Evolutionary conservation across 2,888 invertebrate species (phyloP).

Genomic region (Vandiemenella viatica): DNA sequence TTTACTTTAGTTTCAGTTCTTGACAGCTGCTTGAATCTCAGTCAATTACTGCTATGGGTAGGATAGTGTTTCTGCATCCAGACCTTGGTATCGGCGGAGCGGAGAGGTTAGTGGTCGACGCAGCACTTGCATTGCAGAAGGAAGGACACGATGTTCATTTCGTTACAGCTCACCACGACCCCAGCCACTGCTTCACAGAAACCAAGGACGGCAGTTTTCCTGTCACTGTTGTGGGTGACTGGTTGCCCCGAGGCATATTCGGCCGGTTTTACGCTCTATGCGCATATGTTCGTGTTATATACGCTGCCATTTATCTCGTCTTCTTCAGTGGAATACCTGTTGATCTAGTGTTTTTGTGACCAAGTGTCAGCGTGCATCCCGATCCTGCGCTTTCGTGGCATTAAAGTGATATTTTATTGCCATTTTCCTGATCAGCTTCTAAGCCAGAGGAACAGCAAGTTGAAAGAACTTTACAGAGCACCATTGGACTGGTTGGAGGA

Average conservation of each 20-base stretch:
- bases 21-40: too few species aligned
- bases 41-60: constrained; percentile 29
- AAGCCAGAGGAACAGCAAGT: constrained; percentile 51
- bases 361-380: constrained; percentile 87
- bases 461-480: constrained; percentile 70
- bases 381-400: constrained; percentile 50
- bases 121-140: constrained; percentile 74
- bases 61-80: constrained; percentile 74
- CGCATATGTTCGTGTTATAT: constrained; percentile 86
- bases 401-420: constrained; percentile 82
- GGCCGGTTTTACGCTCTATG: constrained; percentile 80
- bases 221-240: constrained; percentile 72
- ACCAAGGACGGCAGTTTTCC: constrained; percentile 69
- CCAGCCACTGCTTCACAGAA: constrained; percentile 85
- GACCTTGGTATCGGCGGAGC: constrained; percentile 98
- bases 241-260: constrained; percentile 80
- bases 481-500: constrained; percentile 89
- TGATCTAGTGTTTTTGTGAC: constrained; percentile 83
- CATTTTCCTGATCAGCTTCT: constrained; percentile 95
- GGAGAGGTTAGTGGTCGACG: constrained; percentile 90
- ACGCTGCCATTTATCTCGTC: constrained; percentile 70
- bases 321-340: constrained; percentile 51
- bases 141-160: constrained; percentile 73
- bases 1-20: too few species aligned
- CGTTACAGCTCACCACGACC: constrained; percentile 88